Conservation (phyloP, 2,888 invertebrate species). For the Heliconius sara region DNA sequence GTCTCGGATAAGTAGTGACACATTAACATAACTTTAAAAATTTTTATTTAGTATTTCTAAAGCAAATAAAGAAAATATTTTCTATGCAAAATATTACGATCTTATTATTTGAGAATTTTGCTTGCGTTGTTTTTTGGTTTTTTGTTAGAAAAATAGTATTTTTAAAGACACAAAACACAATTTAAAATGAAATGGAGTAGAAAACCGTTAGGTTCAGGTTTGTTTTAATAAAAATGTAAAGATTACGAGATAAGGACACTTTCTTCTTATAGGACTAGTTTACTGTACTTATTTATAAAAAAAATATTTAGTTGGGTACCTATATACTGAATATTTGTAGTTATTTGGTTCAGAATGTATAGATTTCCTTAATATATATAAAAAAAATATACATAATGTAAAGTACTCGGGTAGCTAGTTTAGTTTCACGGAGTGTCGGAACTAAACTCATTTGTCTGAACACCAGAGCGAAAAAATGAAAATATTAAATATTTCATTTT, state of each 20-base stretch:
- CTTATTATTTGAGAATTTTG: background rate
- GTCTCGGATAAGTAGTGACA: conserved; percentile 53
- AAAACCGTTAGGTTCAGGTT: too few relatives aligned
- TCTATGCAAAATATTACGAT: background rate
- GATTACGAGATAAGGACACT: background rate
- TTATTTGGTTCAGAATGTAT: background rate
- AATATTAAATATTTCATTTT: too few relatives aligned
- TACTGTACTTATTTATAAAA: background rate
- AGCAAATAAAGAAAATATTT: background rate
- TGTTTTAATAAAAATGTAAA: background rate
- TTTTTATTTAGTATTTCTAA: conserved; percentile 15
- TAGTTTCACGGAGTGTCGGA: too few relatives aligned
- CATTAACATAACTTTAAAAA: conserved; percentile 63
- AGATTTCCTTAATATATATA: background rate
- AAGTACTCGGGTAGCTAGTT: background rate
- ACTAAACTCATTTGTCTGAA: too few relatives aligned
- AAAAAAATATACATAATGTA: too few relatives aligned
- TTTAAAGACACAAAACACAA: too few relatives aligned
- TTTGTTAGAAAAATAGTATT: background rate
- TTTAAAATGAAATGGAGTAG: background rate
- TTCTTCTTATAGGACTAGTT: background rate
- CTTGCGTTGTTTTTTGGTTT: too few relatives aligned
- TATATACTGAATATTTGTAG: background rate
- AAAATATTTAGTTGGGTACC: background rate
- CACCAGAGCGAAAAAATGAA: too few relatives aligned